Percentiles rank a stretch among this genome's conserved stretches.
Conservation (phyloP, 2,113 vertebrate species). For the Fulmarus glacialis region DNA sequence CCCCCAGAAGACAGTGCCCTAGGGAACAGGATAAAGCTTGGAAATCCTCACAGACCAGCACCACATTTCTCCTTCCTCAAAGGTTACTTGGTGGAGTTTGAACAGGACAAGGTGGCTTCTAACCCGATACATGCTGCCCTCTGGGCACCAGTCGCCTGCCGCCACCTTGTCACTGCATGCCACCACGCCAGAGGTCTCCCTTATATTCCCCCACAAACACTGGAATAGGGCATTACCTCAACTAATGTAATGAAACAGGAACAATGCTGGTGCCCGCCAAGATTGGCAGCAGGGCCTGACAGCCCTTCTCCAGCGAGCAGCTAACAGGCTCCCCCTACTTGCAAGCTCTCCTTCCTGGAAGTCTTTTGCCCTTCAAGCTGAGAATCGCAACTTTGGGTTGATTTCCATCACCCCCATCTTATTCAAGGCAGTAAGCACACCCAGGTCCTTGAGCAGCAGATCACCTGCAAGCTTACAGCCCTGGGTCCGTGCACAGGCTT, state of each 20-base stretch:
- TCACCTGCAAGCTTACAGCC: not conserved
- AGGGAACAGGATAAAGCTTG: not conserved
- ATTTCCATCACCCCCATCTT: not conserved
- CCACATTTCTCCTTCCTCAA: not conserved
- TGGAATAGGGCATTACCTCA: not conserved
- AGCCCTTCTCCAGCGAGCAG: not conserved
- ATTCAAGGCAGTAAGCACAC: not conserved
- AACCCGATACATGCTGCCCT: rapidly evolving
- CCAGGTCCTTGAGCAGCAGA: not conserved
- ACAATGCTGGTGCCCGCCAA: not conserved
- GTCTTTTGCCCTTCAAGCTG: not conserved
- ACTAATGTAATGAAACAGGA: rapidly evolving
- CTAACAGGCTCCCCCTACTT: rapidly evolving
- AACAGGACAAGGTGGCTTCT: not conserved
- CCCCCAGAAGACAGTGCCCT: not conserved
- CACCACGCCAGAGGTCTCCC: not conserved
- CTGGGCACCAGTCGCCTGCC: not conserved
- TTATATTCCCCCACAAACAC: not conserved
- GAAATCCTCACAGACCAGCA: not conserved
- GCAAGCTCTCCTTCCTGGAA: no score
- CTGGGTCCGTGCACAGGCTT: not conserved
- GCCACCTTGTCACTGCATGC: not conserved
- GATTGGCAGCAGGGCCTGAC: not conserved
- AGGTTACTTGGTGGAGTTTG: not conserved
- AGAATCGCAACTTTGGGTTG: not conserved